These are phyloP conservation scores for Microctonus aethiopoides DNA, from an alignment of 2,888 invertebrate species.

Conservation along the genomic window DNA sequence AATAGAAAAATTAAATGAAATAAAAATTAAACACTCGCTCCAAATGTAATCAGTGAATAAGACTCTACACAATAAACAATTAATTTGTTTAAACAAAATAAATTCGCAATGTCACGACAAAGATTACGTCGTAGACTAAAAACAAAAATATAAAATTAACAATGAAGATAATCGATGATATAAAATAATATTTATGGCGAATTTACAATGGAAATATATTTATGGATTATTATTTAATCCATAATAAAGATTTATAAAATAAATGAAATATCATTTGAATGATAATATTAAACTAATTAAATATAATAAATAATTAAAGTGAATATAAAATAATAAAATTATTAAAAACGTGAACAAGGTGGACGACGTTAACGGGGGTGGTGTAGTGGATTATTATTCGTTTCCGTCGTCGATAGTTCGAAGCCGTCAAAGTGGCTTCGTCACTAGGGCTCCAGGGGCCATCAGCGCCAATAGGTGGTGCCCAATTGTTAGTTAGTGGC, in stretches of 20 bases:
- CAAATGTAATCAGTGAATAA: too few relatives aligned
- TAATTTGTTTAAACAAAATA: not conserved
- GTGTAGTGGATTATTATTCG: constrained; percentile 45
- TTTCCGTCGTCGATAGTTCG: constrained; percentile 49
- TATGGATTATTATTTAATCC: too few relatives aligned
- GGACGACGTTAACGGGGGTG: constrained; percentile 45
- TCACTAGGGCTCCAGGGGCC: constrained; percentile 68
- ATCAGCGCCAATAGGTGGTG: constrained; percentile 65
- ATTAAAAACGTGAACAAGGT: not conserved
- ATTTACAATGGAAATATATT: too few relatives aligned
- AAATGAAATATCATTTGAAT: constrained; percentile 35
- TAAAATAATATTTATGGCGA: too few relatives aligned
- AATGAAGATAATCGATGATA: not conserved
- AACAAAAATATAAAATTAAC: not conserved
- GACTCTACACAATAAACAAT: too few relatives aligned
- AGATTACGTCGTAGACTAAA: constrained; percentile 46
- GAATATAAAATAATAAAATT: not conserved
- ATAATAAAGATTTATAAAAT: too few relatives aligned
- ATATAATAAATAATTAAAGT: not conserved
- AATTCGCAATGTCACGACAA: constrained; percentile 51
- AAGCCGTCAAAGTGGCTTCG: constrained; percentile 68
- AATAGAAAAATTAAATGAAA: too few relatives aligned
- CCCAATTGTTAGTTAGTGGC: constrained; percentile 63
- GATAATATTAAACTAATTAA: constrained; percentile 29
- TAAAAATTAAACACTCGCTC: too few relatives aligned